Base-by-base conservation (phyloP, 2,888 invertebrate species). In the Plagiodera versicolora region DNA sequence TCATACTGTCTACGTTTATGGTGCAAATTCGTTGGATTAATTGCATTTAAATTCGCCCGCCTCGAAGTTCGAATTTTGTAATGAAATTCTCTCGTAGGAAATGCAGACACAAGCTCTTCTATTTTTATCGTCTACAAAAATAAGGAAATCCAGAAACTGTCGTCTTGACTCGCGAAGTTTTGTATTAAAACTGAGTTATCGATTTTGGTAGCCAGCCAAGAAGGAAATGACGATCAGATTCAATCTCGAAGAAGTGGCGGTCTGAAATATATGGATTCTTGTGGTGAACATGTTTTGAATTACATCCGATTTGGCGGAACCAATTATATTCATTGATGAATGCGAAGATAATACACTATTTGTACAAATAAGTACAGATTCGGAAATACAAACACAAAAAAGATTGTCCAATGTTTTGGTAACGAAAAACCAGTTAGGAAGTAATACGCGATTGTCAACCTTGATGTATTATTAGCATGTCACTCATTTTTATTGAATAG, bases 171-270 rank as follows among this genome's bases (percentile, higher is more conserved):
- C 48, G 30, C 47, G 46, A 28, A 60, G 44, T 56, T 60, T 32
- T 56, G 18, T 17, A 44, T 14, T 52, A 60, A 60, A 60, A 52
- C 56, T 53, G 9, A 14, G 17, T 14, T 58, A 61, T 61, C 55
- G 61, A 58, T 61, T 50, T 51, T 61, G 58, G 58, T 49, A 28
- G 24, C 54, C 17, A 10, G 61, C 61, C 61, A 61, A 58, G 54
- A 58, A 39, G 39, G 39, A 39, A 39, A 39, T 39, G 39, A 39
- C 39, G 14, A 39, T 39, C 39, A 39, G 14, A 39, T 39, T 39
- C n/a, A 39, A 39, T 39, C 11, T 14, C 10, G 14, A 39, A 39
- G 4, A 39, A 39, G 14, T 39, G 1, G 14, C 39, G 39, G 3
- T 39, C 14, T 10, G 39, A 11, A 39, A 3, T 39, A 24, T 5